phyloP scores from a whole-genome alignment of 2,797 vertebrate species.

The Danio choprae region DNA sequence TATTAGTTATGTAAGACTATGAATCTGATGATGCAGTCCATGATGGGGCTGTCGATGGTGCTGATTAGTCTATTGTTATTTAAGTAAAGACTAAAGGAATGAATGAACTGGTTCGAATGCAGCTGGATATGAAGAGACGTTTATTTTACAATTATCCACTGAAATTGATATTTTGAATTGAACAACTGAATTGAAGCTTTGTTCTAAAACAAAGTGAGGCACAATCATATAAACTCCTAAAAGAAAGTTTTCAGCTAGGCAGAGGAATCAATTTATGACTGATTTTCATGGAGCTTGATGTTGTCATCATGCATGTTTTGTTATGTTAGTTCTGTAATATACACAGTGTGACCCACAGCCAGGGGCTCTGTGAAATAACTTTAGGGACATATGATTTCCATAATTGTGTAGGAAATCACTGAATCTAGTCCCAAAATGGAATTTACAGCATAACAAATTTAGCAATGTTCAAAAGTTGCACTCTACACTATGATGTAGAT shows the following conservation, averaged over 20 bases:
- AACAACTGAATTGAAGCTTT: neutral
- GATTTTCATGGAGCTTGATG: constrained; percentile 20
- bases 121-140: neutral
- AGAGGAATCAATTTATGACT: neutral
- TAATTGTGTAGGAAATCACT: too few species aligned
- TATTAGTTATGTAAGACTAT: neutral
- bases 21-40: neutral
- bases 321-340: neutral
- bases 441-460: too few species aligned
- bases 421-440: too few species aligned
- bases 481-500: too few species aligned
- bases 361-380: too few species aligned
- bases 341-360: too few species aligned
- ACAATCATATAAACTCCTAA: neutral
- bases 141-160: constrained; percentile 7
- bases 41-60: constrained; percentile 50
- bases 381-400: too few species aligned
- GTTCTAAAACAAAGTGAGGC: neutral
- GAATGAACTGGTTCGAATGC: neutral
- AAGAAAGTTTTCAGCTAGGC: neutral
- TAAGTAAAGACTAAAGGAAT: constrained; percentile 6
- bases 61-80: constrained; percentile 11
- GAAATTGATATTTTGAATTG: neutral
- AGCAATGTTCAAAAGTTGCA: too few species aligned
- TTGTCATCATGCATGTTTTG: neutral